phyloP scores from a whole-genome alignment of 2,888 invertebrate genomes.

The Synanthedon andrenaeformis region DNA sequence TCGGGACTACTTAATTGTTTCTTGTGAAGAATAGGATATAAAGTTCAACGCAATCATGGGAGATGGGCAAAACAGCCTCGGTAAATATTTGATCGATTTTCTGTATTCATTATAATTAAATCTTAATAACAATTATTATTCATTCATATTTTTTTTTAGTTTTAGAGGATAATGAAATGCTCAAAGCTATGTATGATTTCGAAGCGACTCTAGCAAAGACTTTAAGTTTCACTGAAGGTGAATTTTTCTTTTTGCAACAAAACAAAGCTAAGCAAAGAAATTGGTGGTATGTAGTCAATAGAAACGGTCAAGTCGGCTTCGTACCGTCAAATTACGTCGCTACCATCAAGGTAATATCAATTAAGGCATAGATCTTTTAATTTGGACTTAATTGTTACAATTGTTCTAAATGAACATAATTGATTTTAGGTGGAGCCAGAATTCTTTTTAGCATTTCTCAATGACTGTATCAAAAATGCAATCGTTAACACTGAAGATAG shows the following conservation, averaged over 20 bases:
- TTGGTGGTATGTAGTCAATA: conserved; percentile 91
- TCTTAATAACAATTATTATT: conserved; percentile 12
- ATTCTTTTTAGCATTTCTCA: conserved; percentile 78
- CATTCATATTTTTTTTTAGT: conserved; percentile 9
- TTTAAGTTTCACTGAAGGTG: conserved; percentile 82
- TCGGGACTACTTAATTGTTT: conserved; percentile 3
- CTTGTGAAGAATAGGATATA: conserved; percentile 1
- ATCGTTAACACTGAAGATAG: conserved; percentile 36
- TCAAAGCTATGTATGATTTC: conserved; percentile 86
- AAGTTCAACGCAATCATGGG: conserved; percentile 23
- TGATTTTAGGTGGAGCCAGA: conserved; percentile 74
- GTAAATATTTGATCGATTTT: conserved; percentile 11
- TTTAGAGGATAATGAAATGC: conserved; percentile 82
- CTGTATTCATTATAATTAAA: conserved; percentile 3
- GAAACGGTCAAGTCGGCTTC: conserved; percentile 84
- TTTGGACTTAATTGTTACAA: neutral
- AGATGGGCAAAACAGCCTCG: conserved; percentile 27
- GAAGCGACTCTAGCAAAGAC: conserved; percentile 87
- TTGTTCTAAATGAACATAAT: conserved; percentile 1
- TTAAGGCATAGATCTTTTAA: neutral
- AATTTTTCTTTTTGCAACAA: conserved; percentile 84
- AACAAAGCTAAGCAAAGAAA: conserved; percentile 83
- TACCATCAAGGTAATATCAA: conserved; percentile 74
- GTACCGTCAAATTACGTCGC: conserved; percentile 90
- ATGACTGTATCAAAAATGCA: conserved; percentile 74